Evolutionary conservation across 1,140 invertebrate genomes (phyloP).

Genomic region (Eriosoma lanigerum): DNA sequence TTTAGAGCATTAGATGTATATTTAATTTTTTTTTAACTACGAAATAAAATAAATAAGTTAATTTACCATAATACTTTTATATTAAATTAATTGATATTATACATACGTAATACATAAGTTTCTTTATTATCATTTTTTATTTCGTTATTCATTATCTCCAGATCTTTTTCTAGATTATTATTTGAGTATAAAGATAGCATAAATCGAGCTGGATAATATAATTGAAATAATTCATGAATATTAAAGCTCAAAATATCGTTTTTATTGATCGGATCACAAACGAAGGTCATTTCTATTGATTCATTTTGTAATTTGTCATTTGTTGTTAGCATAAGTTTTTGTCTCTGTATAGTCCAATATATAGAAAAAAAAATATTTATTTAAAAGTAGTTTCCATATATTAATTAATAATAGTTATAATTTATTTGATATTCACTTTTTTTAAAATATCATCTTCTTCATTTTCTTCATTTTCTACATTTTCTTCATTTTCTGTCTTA

Average conservation of each 20-base stretch:
- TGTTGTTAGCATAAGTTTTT: background rate
- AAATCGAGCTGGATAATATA: background rate
- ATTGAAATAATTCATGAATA: background rate
- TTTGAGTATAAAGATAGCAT: background rate
- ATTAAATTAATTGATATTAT: background rate
- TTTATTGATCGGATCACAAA: background rate
- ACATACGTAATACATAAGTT: background rate
- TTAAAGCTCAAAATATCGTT: background rate
- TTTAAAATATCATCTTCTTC: background rate
- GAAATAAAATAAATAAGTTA: background rate
- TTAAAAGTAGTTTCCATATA: too few species aligned
- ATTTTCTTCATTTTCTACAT: background rate
- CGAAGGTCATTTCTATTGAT: background rate
- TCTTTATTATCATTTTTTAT: background rate
- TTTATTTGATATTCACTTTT: too few species aligned
- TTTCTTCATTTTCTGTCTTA: background rate
- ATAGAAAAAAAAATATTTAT: background rate
- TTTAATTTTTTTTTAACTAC: background rate
- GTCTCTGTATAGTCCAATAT: background rate
- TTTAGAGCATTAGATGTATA: too few species aligned
- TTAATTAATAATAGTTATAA: too few species aligned
- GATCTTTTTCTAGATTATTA: background rate
- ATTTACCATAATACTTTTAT: background rate
- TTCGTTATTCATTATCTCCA: background rate
- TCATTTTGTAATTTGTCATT: background rate